phyloP scores from a whole-genome alignment of 2,113 vertebrate genomes.

The Chiloscyllium plagiosum region DNA sequence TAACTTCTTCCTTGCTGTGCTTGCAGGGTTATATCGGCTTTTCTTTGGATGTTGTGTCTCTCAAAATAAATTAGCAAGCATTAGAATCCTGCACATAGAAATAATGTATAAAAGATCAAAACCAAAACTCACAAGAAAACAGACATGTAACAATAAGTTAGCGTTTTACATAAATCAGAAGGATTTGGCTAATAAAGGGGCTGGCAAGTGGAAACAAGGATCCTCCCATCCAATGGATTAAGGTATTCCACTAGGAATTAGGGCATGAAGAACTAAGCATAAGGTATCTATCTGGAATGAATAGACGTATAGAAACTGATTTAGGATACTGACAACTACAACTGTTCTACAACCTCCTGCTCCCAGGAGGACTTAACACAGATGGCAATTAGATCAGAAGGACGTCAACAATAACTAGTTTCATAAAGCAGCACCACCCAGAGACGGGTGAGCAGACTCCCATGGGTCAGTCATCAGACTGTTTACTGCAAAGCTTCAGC shows the following conservation, averaged over 20 bases:
- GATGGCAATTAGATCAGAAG: conserved; percentile 74
- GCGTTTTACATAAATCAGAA: conserved; percentile 35
- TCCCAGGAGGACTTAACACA: conserved; percentile 67
- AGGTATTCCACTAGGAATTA: conserved; percentile 26
- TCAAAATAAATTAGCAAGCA: no score
- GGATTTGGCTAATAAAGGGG: conserved; percentile 7
- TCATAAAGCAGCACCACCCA: conserved; percentile 70
- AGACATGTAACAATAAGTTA: not conserved
- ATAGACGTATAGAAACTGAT: conserved; percentile 62
- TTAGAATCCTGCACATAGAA: not conserved
- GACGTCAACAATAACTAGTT: conserved; percentile 66
- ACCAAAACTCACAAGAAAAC: not conserved
- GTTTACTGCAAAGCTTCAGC: conserved; percentile 4
- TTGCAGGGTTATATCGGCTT: not conserved
- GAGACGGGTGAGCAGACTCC: conserved; percentile 43
- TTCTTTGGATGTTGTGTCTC: not conserved
- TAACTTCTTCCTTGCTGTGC: not conserved
- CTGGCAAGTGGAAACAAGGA: conserved; percentile 27
- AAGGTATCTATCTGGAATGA: conserved; percentile 57
- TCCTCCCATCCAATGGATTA: conserved; percentile 34
- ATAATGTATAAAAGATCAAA: not conserved
- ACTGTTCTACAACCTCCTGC: conserved; percentile 67
- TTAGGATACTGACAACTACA: conserved; percentile 76
- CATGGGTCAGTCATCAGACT: conserved; percentile 21
- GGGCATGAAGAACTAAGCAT: conserved; percentile 60